phyloP scores from a whole-genome alignment of 1,140 invertebrate species.

The Sarcophaga peregrina region DNA sequence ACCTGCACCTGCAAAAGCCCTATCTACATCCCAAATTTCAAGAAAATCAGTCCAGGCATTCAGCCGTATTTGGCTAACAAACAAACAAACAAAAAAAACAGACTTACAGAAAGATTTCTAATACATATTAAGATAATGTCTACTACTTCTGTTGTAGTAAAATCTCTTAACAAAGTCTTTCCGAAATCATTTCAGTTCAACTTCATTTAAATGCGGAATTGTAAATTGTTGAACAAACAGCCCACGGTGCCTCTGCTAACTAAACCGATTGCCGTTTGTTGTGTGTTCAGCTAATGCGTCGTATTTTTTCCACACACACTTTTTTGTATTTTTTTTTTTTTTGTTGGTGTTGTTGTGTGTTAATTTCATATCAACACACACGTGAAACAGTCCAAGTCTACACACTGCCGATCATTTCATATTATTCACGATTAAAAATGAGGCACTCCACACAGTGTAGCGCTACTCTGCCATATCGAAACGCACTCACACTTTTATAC shows the following conservation, averaged over 20 bases:
- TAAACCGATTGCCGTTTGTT: slow-evolving; percentile 20
- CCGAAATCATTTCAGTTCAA: too few species aligned
- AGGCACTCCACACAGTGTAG: slow-evolving; percentile 32
- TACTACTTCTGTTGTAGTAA: too few species aligned
- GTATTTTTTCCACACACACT: slow-evolving; percentile 38
- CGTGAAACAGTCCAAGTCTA: slow-evolving; percentile 35
- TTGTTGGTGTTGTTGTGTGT: slow-evolving; percentile 19
- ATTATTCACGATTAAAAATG: not conserved
- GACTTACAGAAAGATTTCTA: too few species aligned
- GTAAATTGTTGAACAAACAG: not conserved
- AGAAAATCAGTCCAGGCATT: too few species aligned
- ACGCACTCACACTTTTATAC: not conserved
- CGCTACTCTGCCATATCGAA: not conserved
- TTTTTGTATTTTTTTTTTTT: slow-evolving; percentile 22
- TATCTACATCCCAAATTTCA: too few species aligned
- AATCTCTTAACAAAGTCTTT: too few species aligned
- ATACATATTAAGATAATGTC: too few species aligned
- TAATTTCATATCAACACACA: slow-evolving; percentile 39
- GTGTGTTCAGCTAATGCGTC: slow-evolving; percentile 36
- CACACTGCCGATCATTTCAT: not conserved
- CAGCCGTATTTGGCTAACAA: too few species aligned
- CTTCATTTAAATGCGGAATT: not conserved
- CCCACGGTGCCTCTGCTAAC: not conserved
- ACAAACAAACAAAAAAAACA: too few species aligned
- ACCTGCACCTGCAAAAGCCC: too few species aligned